Evolutionary conservation across 1,140 invertebrate genomes (phyloP).

Genomic region (Melipona quadrifasciata): DNA sequence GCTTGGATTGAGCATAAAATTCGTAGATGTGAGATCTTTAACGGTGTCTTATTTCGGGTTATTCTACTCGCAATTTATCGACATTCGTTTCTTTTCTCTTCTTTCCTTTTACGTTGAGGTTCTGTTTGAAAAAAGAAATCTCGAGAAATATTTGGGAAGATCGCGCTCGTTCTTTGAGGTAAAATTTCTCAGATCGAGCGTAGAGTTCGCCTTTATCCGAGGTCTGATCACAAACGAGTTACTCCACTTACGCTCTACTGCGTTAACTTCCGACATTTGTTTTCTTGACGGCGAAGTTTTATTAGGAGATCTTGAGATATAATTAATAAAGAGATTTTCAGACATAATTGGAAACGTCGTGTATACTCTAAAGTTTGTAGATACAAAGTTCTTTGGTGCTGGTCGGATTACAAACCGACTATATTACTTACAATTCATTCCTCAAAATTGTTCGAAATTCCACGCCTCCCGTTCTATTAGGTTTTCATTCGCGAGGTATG

Average conservation of each 20-base stretch:
- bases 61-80: neutral
- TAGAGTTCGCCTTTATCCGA: too few relatives aligned
- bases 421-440: neutral
- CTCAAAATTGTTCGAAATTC: neutral
- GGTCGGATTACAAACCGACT: neutral
- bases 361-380: neutral
- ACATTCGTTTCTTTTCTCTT: neutral
- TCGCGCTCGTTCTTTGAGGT: too few relatives aligned
- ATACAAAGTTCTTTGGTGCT: neutral
- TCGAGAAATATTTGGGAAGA: neutral
- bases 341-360: neutral
- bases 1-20: too few relatives aligned
- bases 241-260: too few relatives aligned
- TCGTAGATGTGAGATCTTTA: too few relatives aligned
- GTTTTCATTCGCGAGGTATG: too few relatives aligned
- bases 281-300: too few relatives aligned
- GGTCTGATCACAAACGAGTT: too few relatives aligned
- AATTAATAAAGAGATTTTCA: neutral
- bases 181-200: too few relatives aligned
- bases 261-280: too few relatives aligned
- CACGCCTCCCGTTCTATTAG: neutral
- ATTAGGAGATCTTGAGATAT: too few relatives aligned
- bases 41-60: too few relatives aligned
- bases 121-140: neutral
- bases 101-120: neutral